These are phyloP conservation scores for Malurus melanocephalus DNA, from an alignment of 2,113 vertebrate species.

Conservation along the genomic window DNA sequence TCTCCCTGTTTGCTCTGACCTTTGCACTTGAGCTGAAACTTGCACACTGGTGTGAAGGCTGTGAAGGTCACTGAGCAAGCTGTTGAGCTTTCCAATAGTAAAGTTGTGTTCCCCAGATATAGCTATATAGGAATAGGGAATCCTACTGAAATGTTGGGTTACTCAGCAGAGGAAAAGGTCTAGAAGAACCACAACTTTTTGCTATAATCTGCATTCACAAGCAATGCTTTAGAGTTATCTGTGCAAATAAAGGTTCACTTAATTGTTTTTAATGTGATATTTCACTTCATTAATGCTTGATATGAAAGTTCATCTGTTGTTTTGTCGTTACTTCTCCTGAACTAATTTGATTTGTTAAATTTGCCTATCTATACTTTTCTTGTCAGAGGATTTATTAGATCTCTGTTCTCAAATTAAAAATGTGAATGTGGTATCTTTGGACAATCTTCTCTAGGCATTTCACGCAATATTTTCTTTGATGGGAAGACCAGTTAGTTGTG, in stretches of 20 bases:
- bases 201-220: neutral
- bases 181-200: neutral
- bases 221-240: neutral
- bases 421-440: neutral
- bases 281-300: neutral
- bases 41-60: neutral
- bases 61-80: neutral
- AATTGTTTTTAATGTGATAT: neutral
- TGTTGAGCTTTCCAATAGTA: neutral
- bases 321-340: neutral
- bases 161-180: neutral
- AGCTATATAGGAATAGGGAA: neutral
- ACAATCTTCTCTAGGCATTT: neutral
- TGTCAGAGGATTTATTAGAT: neutral
- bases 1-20: neutral
- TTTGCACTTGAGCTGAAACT: neutral
- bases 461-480: neutral
- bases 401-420: neutral
- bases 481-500: neutral
- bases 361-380: neutral
- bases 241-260: neutral
- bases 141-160: neutral
- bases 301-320: neutral
- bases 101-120: neutral
- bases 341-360: neutral